A percentile compares a stretch with the other conserved stretches of the same genome.
These are phyloP conservation scores for Festucalex cinctus DNA, from an alignment of 2,113 vertebrate species.

Conservation along the genomic window DNA sequence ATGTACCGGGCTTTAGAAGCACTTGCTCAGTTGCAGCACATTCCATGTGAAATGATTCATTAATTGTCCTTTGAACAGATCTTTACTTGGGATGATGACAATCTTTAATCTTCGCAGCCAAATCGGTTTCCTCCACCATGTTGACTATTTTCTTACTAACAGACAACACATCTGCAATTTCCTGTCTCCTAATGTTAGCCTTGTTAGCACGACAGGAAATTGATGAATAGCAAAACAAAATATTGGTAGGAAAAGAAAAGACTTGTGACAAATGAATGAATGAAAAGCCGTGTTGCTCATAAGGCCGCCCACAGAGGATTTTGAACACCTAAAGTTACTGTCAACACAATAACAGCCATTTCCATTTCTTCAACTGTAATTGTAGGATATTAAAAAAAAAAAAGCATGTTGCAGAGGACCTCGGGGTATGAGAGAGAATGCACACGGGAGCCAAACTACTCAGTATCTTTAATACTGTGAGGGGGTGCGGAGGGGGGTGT, in stretches of 20 bases:
- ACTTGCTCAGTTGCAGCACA: not conserved
- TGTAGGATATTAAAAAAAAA: conserved; percentile 19
- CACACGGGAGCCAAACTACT: conserved; percentile 31
- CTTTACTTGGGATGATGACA: not conserved
- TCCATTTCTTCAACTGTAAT: conserved; percentile 39
- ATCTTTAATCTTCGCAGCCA: not conserved
- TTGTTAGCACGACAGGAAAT: no score
- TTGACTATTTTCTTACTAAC: not conserved
- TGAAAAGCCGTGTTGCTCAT: not conserved
- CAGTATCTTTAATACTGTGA: conserved; percentile 24
- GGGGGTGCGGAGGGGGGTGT: conserved; percentile 9
- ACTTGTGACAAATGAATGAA: not conserved
- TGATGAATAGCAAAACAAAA: not conserved
- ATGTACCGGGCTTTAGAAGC: not conserved
- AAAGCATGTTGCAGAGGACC: conserved; percentile 25
- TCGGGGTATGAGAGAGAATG: conserved; percentile 29
- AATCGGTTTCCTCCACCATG: not conserved
- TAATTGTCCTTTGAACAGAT: not conserved
- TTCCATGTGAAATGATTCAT: not conserved
- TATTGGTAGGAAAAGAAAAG: not conserved
- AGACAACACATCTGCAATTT: no score
- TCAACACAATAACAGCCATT: conserved; percentile 28
- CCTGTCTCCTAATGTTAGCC: no score
- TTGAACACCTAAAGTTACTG: conserved; percentile 14
- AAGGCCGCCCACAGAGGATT: not conserved